Evolutionary conservation across 2,888 invertebrate species (phyloP), one percentile per base, ranked within the genome.

Genomic region (Acleris laterana): DNA sequence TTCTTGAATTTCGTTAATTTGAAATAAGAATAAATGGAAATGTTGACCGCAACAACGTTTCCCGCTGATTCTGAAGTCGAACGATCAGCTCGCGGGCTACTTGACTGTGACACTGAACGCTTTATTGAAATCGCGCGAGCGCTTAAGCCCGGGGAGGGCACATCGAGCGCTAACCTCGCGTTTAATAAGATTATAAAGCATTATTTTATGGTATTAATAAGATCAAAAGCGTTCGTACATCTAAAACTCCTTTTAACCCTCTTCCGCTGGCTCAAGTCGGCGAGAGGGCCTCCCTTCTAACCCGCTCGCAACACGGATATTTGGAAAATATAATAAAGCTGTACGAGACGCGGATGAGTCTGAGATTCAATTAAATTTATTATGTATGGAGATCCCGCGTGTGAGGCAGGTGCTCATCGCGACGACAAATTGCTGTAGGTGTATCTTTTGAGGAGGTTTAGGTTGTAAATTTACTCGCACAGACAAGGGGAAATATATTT

Each of bases 161-260:
- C 83, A 78, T 82, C 84, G 85, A 92, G 93, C 93, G 93, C 94
- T 95, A 95, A 95, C 95, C 94, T 95, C 94, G 94, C 94, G 94
- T 94, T 94, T 95, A 95, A 95, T 95, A 94, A 95, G 95, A 95
- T 95, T 95, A 95, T 94, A 93, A 94, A 94, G 95, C 94, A 95
- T 95, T 95, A 95, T 95, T 95, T 95, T 94, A 94, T 94, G 94
- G 94, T 93, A 95, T 95, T 95, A 95, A 95, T 95, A 94, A 95
- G 95, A 95, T 95, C 95, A 95, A 95, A 95, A 94, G 95, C 94
- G 94, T 94, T 94, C 93, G 87, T 93, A 93, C 93, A 90, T 93
- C 93, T 90, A 88, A 91, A 93, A 93, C 92, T 93, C 93, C 93
- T 92, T 91, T 92, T 93, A 93, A 91, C 93, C 93, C 93, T 91